A percentile compares a stretch with the other conserved stretches of the same genome.
Evolutionary conservation across 2,113 vertebrate genomes (phyloP).

Genomic region (Vombatus ursinus): DNA sequence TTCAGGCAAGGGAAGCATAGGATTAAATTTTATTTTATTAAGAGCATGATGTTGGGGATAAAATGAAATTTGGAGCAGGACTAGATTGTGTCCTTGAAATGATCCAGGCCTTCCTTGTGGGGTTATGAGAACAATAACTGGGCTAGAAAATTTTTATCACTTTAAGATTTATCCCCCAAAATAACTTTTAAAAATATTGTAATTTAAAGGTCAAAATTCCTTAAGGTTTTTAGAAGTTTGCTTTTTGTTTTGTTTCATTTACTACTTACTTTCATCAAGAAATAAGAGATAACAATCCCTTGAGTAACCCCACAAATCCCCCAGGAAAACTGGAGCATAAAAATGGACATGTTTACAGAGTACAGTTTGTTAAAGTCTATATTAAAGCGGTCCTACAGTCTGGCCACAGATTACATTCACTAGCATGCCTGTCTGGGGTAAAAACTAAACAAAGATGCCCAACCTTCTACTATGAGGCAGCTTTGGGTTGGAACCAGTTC

Average conservation of each 20-base stretch:
- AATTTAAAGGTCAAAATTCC: background rate
- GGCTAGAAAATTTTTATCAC: background rate
- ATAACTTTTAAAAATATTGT: background rate
- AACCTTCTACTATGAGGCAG: background rate
- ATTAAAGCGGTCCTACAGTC: background rate
- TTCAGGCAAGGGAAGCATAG: background rate
- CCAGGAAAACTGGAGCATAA: background rate
- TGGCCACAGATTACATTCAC: background rate
- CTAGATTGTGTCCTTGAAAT: background rate
- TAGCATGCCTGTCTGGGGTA: background rate
- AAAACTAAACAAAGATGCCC: background rate
- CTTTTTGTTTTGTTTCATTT: background rate
- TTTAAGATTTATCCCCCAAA: background rate
- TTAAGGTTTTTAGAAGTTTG: background rate
- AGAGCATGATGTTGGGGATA: background rate
- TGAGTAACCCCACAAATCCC: background rate
- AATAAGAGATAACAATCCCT: background rate
- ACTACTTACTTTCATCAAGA: background rate
- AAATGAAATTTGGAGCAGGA: background rate
- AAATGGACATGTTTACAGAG: background rate
- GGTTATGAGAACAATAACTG: background rate
- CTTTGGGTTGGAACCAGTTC: background rate
- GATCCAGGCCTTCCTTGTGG: background rate
- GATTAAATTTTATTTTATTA: background rate
- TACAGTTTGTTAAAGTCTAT: background rate